Evolutionary conservation across 2,797 vertebrate genomes (phyloP).

Genomic region (Microctenopoma lineatum): DNA sequence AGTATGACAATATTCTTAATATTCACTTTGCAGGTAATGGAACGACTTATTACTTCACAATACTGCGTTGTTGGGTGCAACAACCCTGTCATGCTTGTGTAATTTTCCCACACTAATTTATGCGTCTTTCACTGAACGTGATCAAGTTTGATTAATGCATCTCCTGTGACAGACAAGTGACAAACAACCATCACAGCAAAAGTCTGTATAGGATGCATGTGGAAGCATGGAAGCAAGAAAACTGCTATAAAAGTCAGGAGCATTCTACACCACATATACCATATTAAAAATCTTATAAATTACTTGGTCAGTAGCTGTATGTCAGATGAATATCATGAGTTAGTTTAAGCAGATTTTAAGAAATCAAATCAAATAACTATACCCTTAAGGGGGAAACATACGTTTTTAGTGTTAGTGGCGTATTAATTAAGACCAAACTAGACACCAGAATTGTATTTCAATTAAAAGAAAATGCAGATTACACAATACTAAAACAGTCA

Average conservation of each 20-base stretch:
- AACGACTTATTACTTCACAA: neutral
- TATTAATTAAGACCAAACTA: neutral
- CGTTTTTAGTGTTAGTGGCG: neutral
- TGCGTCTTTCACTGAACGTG: neutral
- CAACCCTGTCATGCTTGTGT: neutral
- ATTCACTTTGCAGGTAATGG: neutral
- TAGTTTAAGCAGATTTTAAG: neutral
- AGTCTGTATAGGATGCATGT: constrained; percentile 10
- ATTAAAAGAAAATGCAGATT: neutral
- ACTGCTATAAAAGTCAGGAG: constrained; percentile 4
- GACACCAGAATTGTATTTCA: constrained; percentile 3
- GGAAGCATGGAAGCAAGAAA: neutral
- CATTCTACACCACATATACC: neutral
- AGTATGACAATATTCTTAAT: neutral
- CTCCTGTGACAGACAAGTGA: neutral
- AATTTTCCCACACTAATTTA: neutral
- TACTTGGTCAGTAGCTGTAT: neutral
- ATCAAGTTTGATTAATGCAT: neutral
- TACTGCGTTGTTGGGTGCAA: constrained; percentile 1
- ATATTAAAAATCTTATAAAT: neutral
- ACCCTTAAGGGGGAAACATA: neutral
- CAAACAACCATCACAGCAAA: constrained; percentile 4
- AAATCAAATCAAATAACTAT: neutral
- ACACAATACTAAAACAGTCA: constrained; percentile 7
- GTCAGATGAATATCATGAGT: neutral